These are phyloP conservation scores for Philhelius pedissequus DNA, from an alignment of 2,888 invertebrate genomes.

Conservation along the genomic window DNA sequence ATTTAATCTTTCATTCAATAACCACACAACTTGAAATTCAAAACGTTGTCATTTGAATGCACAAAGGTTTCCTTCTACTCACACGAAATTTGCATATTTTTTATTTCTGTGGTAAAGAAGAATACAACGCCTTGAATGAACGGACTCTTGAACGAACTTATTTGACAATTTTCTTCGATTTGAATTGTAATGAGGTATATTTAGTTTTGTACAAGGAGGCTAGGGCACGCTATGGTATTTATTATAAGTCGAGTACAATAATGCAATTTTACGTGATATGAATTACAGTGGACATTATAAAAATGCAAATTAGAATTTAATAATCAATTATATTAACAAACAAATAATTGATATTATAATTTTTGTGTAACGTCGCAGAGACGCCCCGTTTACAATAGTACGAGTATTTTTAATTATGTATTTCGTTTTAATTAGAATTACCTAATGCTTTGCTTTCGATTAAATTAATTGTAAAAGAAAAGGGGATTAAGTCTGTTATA, in stretches of 20 bases:
- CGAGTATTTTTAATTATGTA: background rate
- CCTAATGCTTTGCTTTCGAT: background rate
- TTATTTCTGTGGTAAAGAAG: background rate
- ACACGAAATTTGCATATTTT: background rate
- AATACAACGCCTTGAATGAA: slow-evolving; percentile 40
- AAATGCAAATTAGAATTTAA: background rate
- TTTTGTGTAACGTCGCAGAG: no score
- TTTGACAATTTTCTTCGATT: slow-evolving; percentile 60
- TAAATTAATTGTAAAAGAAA: background rate
- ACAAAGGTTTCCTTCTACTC: background rate
- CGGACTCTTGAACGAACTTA: slow-evolving; percentile 11
- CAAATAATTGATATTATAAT: background rate
- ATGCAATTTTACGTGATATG: slow-evolving; percentile 10
- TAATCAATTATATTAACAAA: background rate
- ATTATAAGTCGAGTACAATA: background rate
- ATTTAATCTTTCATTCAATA: background rate
- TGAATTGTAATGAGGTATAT: slow-evolving; percentile 52
- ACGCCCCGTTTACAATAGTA: background rate
- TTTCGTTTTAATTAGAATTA: background rate
- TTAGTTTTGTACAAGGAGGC: background rate
- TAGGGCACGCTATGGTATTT: background rate
- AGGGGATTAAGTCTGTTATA: background rate
- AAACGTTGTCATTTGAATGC: background rate
- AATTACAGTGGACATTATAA: background rate
- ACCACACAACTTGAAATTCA: background rate